Evolutionary conservation across 2,113 vertebrate genomes (phyloP), one percentile per base, ranked within the genome.

Genomic region (Erinaceus europaeus): DNA sequence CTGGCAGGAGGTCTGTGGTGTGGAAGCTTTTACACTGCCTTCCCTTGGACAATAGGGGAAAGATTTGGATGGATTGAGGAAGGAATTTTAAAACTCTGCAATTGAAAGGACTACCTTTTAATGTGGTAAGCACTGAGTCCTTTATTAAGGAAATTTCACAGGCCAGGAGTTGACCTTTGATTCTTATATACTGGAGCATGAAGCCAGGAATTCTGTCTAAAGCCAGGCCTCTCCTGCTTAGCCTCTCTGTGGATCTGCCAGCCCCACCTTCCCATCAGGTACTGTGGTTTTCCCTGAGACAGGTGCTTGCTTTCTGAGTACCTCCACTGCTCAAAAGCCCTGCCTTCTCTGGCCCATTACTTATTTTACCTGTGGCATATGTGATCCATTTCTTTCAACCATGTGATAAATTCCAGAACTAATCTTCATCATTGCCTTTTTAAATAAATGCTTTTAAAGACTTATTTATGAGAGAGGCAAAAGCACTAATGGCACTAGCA

Each of bases 281-380:
- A 9, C 9, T 29, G 62, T 48, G 34, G 32, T 23, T 23, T 32
- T 42, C 42, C 69, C 64, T 78, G 71, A 71, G 77, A 89, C 2
- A 15, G 2, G 11, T 0, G 0, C 29, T 29, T 34, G 10, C 12
- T 46, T 36, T 36, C 36, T 62, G n/a, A 69, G 42, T 9, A 0
- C 48, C 23, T 46, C 32, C 71, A 11, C 32, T 61, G 42, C 40
- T 50, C 9, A 40, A 25, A 20, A 29, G 82, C 20, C 9, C 25
- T 32, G 9, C 7, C 25, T n/a, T n/a, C 53, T 48, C 46, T 34
- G 15, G n/a, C 64, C 50, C n/a, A 2, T 40, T 44, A 27, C 21
- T 2, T 21, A 2, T 44, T 46, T 34, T 14, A 44, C 29, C 50
- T 25, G 29, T 50, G 44, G 42, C 3, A 0, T 11, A 0, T 7